These are phyloP conservation scores for Picus viridis DNA, from an alignment of 2,797 vertebrate species.

Conservation along the genomic window DNA sequence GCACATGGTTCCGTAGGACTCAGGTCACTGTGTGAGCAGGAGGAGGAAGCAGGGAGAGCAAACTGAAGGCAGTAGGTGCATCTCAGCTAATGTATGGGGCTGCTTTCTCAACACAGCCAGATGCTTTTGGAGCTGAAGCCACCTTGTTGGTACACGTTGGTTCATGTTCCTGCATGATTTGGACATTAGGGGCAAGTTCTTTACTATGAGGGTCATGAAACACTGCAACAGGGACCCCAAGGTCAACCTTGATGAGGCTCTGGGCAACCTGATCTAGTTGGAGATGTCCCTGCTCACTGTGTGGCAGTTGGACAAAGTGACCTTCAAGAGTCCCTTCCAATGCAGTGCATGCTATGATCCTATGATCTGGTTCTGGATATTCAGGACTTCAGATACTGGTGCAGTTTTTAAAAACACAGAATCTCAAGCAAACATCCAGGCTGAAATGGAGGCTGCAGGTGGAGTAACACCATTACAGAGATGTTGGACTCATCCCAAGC, in stretches of 20 bases:
- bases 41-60: not conserved
- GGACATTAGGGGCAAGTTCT: too few relatives aligned
- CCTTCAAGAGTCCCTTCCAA: too few relatives aligned
- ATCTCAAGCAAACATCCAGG: not conserved
- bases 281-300: too few relatives aligned
- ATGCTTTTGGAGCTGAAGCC: not conserved
- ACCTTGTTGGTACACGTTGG: rapidly evolving
- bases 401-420: not conserved
- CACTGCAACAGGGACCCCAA: too few relatives aligned
- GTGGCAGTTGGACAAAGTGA: too few relatives aligned
- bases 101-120: not conserved
- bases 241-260: too few relatives aligned
- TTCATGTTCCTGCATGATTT: not conserved
- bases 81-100: too few relatives aligned
- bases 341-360: too few relatives aligned
- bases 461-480: constrained; percentile 38
- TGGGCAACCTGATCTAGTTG: too few relatives aligned
- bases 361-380: not conserved
- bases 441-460: constrained; percentile 54
- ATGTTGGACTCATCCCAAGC: constrained; percentile 58
- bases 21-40: not conserved
- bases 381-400: not conserved
- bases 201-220: too few relatives aligned
- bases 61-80: not conserved
- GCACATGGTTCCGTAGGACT: not conserved